These are phyloP conservation scores for Tragelaphus scriptus DNA, from an alignment of 2,113 vertebrate genomes.

Conservation along the genomic window DNA sequence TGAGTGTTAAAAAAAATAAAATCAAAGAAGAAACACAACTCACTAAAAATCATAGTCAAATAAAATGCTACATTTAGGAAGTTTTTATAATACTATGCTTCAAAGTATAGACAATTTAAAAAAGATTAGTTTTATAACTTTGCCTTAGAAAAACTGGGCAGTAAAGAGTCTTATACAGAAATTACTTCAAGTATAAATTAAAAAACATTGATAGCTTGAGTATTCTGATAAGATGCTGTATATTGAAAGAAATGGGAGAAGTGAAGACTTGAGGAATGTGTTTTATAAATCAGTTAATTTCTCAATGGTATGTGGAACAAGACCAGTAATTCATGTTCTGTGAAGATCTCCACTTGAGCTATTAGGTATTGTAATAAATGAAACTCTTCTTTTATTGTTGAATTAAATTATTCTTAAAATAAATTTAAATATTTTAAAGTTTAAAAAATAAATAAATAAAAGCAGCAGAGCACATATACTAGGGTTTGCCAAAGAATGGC, in stretches of 20 bases:
- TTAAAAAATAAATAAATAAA: neutral
- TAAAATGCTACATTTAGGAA: neutral
- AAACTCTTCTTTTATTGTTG: neutral
- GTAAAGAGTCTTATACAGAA: neutral
- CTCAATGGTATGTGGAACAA: neutral
- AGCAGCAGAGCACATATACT: too few relatives aligned
- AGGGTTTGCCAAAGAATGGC: too few relatives aligned
- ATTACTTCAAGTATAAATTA: neutral
- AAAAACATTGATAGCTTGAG: neutral
- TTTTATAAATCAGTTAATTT: slow-evolving; percentile 45
- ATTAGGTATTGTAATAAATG: neutral
- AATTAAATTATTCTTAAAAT: neutral
- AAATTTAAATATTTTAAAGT: neutral
- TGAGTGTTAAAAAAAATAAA: neutral
- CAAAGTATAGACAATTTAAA: neutral
- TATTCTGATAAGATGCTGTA: neutral
- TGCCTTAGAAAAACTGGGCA: neutral
- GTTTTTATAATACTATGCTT: neutral
- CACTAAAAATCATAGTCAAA: neutral
- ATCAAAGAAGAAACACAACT: neutral
- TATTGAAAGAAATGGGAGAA: neutral
- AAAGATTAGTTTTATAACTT: slow-evolving; percentile 30
- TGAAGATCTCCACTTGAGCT: neutral
- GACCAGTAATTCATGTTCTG: neutral
- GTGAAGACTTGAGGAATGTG: neutral